These are phyloP conservation scores for Syngnathus rostellatus DNA, from an alignment of 2,797 vertebrate species.

Conservation along the genomic window DNA sequence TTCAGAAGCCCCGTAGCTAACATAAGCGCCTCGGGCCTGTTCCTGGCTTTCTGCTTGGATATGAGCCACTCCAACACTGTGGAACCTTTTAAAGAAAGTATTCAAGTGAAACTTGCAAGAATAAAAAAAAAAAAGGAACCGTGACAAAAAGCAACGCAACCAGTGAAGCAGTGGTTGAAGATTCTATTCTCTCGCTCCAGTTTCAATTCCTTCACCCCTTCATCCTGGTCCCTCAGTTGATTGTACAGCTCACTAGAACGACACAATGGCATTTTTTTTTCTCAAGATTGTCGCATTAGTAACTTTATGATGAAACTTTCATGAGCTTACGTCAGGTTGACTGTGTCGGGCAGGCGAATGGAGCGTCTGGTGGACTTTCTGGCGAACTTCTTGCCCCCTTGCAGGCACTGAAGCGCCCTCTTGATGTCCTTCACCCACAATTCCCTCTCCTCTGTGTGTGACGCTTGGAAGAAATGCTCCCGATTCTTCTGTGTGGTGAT, in stretches of 20 bases:
- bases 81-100: slow-evolving; percentile 60
- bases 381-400: slow-evolving; percentile 83
- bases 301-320: not conserved
- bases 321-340: slow-evolving; percentile 78
- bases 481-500: slow-evolving; percentile 82
- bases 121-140: not conserved
- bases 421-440: slow-evolving; percentile 87
- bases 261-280: not conserved
- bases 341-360: slow-evolving; percentile 80
- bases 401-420: slow-evolving; percentile 74
- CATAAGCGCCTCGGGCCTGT: slow-evolving; percentile 82
- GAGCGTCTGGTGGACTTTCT: slow-evolving; percentile 90
- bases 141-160: slow-evolving; percentile 47
- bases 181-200: slow-evolving; percentile 85
- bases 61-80: slow-evolving; percentile 88
- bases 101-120: not conserved
- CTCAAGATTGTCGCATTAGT: not conserved
- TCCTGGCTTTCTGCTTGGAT: slow-evolving; percentile 75
- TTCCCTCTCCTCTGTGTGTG: slow-evolving; percentile 86
- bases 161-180: slow-evolving; percentile 92
- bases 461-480: slow-evolving; percentile 92
- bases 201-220: slow-evolving; percentile 84
- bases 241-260: slow-evolving; percentile 76
- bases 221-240: slow-evolving; percentile 84
- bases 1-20: slow-evolving; percentile 81